Percentiles rank a stretch among this genome's conserved stretches.
Evolutionary conservation across 2,113 vertebrate genomes (phyloP).

Genomic region (Myanophis thanlyinensis): DNA sequence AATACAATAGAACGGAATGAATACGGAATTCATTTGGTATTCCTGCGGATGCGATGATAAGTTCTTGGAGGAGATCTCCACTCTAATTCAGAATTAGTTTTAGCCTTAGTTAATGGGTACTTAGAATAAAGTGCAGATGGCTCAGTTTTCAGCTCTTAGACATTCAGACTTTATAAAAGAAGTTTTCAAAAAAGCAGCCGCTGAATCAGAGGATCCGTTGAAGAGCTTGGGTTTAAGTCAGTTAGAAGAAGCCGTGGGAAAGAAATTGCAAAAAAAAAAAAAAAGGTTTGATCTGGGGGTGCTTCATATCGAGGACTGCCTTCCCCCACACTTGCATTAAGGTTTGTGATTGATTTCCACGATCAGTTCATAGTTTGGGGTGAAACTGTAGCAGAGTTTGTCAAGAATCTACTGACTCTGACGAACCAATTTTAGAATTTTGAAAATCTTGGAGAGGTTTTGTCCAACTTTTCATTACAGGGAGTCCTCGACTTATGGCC

Average conservation of each 20-base stretch:
- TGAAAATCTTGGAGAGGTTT: not conserved
- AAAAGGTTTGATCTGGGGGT: not conserved
- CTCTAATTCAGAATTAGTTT: slow-evolving; percentile 50
- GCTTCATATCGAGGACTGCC: not conserved
- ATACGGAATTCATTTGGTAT: slow-evolving; percentile 64
- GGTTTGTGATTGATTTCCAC: slow-evolving; percentile 1
- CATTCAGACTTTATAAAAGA: slow-evolving; percentile 23
- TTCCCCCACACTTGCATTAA: not conserved
- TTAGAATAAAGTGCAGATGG: slow-evolving; percentile 61
- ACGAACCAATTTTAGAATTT: not conserved
- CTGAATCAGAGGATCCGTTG: not conserved
- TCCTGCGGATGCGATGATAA: slow-evolving; percentile 55
- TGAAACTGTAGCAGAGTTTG: not conserved
- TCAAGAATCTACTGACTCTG: not conserved
- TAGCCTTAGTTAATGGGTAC: slow-evolving; percentile 61
- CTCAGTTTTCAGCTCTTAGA: slow-evolving; percentile 48
- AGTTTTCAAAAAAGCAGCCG: not conserved
- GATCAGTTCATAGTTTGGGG: not conserved
- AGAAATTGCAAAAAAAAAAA: slow-evolving; percentile 1
- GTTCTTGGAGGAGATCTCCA: slow-evolving; percentile 56
- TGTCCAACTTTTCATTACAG: not conserved
- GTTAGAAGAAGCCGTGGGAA: slow-evolving; percentile 15
- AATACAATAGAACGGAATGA: slow-evolving; percentile 64
- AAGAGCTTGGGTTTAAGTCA: not conserved
- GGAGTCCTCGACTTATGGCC: not conserved